Base-by-base conservation (phyloP, 1,140 invertebrate species). In the Heterodera carotae region DNA sequence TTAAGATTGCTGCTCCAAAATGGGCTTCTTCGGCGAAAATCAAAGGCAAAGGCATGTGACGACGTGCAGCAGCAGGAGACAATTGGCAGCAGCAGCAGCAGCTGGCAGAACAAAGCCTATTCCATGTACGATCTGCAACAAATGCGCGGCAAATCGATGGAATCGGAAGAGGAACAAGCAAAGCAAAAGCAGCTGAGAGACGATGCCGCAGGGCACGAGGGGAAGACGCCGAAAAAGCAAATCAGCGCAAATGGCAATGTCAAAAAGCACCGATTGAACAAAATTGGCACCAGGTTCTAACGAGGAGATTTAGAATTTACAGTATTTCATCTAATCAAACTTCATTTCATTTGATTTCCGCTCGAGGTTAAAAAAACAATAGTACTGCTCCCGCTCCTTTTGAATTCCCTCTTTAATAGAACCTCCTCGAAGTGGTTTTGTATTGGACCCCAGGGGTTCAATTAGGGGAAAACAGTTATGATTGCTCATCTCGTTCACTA, bases 71-170 rank as follows among this genome's bases (percentile, higher is more conserved):
- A n/a, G n/a, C n/a, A n/a, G n/a, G n/a, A n/a, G n/a, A n/a, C n/a
- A n/a, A n/a, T n/a, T 12, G 62, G 33, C 62, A 29, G 4, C 2
- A 29, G 29, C 64, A 56, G 27, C 10, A 74, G 6, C 29, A 62
- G 64, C 36, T 62, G 72, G 56, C 36, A 74, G 56, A 64, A 25
- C 2, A 74, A 74, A 25, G 56, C 72, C 15, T n/a, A 62, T 29
- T 74, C 72, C n/a, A 74, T 74, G 72, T 74, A 74, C 56, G 72
- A 74, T 62, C 53, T 74, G 15, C 72, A 74, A 25, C 64, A 29
- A 34, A 74, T 27, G 56, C 48, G 62, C n/a, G 62, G 62, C 66
- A 62, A 59, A 22, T 43, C 72, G n/a, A 27, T 48, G n/a, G 39
- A 48, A 10, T 34, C 64, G n/a, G 64, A 56, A 27, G 64, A 64